Percentiles rank a stretch among this genome's conserved stretches.
Conservation (phyloP, 2,113 vertebrate species). For the Chaetops frenatus region DNA sequence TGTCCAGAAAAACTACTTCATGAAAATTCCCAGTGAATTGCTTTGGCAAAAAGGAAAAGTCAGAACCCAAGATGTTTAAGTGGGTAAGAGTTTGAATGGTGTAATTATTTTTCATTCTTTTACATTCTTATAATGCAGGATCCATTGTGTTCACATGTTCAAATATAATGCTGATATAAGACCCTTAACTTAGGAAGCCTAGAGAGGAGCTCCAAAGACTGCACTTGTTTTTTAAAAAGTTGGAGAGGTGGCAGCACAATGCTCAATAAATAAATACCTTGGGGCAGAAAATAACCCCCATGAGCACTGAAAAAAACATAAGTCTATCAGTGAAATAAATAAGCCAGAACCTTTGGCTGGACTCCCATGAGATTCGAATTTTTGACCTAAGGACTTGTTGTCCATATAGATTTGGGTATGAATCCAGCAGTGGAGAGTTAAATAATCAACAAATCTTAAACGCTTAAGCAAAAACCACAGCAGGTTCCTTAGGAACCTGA, state of each 20-base stretch:
- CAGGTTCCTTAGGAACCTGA: neutral
- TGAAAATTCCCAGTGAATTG: neutral
- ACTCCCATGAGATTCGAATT: neutral
- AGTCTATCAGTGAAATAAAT: neutral
- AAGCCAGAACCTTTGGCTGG: neutral
- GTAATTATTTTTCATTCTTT: neutral
- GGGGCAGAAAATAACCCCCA: accelerated
- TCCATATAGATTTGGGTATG: neutral
- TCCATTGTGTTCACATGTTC: neutral
- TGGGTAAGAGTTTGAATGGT: neutral
- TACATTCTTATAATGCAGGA: neutral
- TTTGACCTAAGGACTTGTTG: neutral
- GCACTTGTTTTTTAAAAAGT: neutral
- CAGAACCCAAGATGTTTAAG: neutral
- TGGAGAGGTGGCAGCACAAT: neutral
- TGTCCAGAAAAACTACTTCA: neutral
- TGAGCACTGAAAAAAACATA: neutral
- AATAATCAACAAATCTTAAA: neutral
- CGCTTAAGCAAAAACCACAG: neutral
- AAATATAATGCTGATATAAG: neutral
- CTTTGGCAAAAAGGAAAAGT: neutral
- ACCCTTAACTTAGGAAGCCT: neutral
- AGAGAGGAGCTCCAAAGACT: neutral
- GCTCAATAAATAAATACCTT: neutral
- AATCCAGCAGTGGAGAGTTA: neutral